Evolutionary conservation across 2,888 invertebrate species (phyloP).

Genomic region (Girardia tigrina): DNA sequence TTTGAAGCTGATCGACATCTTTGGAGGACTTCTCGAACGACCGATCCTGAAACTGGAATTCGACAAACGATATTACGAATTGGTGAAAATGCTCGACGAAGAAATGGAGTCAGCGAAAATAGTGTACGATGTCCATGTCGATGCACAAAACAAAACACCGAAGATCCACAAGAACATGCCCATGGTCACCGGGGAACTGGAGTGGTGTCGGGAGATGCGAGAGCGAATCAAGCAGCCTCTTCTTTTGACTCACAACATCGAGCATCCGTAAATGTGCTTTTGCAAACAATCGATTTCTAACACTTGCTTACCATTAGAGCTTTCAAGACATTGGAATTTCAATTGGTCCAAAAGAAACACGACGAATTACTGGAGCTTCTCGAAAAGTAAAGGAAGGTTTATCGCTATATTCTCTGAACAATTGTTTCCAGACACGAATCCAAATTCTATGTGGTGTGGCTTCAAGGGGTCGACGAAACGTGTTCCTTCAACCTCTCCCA

Average conservation of each 20-base stretch:
- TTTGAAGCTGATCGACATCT: conserved; percentile 72
- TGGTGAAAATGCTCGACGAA: conserved; percentile 59
- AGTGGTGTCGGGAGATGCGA: conserved; percentile 66
- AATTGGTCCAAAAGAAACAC: conserved; percentile 61
- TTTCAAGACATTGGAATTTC: conserved; percentile 60
- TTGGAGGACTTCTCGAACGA: conserved; percentile 71
- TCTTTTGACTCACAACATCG: conserved; percentile 65
- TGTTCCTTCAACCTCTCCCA: conserved; percentile 65
- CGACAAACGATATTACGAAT: conserved; percentile 66
- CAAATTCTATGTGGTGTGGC: conserved; percentile 67
- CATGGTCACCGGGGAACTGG: conserved; percentile 63
- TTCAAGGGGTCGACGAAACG: conserved; percentile 59
- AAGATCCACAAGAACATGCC: conserved; percentile 66
- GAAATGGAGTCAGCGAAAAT: conserved; percentile 47
- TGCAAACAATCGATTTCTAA: conserved; percentile 5
- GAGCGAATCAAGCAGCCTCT: conserved; percentile 52
- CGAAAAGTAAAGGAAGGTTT: conserved; percentile 49
- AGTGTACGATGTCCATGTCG: conserved; percentile 46
- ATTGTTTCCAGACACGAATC: conserved; percentile 56
- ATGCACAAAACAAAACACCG: background rate
- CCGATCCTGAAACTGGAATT: conserved; percentile 75
- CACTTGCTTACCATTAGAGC: conserved; percentile 48
- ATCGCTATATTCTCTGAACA: background rate
- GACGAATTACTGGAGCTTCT: conserved; percentile 62
- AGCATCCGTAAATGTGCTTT: conserved; percentile 57